Percentiles rank a stretch among this genome's conserved stretches.
These are phyloP conservation scores for Dascillus cervinus DNA, from an alignment of 2,888 invertebrate genomes.

Conservation along the genomic window DNA sequence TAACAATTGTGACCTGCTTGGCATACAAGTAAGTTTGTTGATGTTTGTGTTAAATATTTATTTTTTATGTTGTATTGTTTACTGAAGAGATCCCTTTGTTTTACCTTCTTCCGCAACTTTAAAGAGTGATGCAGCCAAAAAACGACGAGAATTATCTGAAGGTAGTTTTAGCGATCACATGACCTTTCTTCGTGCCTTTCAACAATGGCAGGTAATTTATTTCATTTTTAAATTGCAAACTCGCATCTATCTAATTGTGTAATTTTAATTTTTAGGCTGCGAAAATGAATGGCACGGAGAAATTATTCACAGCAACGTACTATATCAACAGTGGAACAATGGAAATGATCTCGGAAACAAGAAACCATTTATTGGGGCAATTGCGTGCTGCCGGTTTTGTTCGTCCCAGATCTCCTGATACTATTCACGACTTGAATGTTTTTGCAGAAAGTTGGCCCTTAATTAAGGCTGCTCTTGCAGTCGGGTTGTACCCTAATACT, in stretches of 20 bases:
- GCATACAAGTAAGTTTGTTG: slow-evolving; percentile 54
- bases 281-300: slow-evolving; percentile 54
- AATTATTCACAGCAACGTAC: too few relatives aligned
- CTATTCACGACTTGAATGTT: slow-evolving; percentile 71
- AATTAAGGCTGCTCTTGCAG: slow-evolving; percentile 80
- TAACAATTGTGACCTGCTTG: slow-evolving; percentile 83
- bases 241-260: slow-evolving; percentile 1
- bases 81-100: slow-evolving; percentile 62
- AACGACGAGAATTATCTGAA: slow-evolving; percentile 62
- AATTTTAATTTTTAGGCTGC: slow-evolving; percentile 42
- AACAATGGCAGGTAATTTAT: slow-evolving; percentile 45
- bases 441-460: slow-evolving; percentile 85
- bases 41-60: slow-evolving; percentile 7
- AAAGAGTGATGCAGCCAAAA: slow-evolving; percentile 52
- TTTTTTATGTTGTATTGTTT: slow-evolving; percentile 6
- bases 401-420: slow-evolving; percentile 51
- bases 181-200: slow-evolving; percentile 74
- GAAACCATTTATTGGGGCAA: slow-evolving; percentile 76
- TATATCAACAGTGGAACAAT: slow-evolving; percentile 73
- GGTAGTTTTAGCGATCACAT: slow-evolving; percentile 86
- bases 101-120: slow-evolving; percentile 63
- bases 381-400: slow-evolving; percentile 70
- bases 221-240: slow-evolving; percentile 1
- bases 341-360: slow-evolving; percentile 83
- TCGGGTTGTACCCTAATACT: slow-evolving; percentile 86